Evolutionary conservation across 2,888 invertebrate genomes (phyloP), one percentile per base, ranked within the genome.

Genomic region (Galerucella nymphaeae): DNA sequence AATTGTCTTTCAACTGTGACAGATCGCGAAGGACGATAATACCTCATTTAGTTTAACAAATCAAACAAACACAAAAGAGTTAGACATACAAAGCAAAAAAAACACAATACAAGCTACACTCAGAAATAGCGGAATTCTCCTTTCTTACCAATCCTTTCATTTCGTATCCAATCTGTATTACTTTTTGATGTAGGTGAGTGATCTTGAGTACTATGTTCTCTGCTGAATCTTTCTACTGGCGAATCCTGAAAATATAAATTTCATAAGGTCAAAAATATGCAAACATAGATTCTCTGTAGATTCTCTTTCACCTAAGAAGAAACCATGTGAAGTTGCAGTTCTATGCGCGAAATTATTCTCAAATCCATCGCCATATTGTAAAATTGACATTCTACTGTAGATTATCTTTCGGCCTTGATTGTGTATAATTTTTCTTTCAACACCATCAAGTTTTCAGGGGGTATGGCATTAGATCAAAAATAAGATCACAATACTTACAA

Each of bases 41-140:
- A 45, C 16, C 53, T 10, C 16, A 58, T 58, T 58, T 38, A 38
- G 38, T 16, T 23, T 58, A 30, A 74, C 66, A 72, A 73, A 72
- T 75, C 78, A 80, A 67, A 70, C 63, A 67, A 76, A 75, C 63
- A 75, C 63, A 75, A 72, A 70, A 57, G 16, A 53, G 69, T 75
- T 77, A 76, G 20, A 76, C 75, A 68, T 69, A 72, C 57, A 75
- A 77, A 76, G 75, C 77, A 68, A 66, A 78, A 75, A 75, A 66
- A 70, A 72, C 64, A 75, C 74, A 70, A 72, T 57, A 73, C 63
- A 74, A 75, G 75, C 72, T 70, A 50, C 70, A 71, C 72, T 90
- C 91, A 96, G 89, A 96, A 96, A 89, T 96, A 96, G 87, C 96
- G 92, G 88, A 96, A 96, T 90, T 96, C 96, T 87, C 96, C 96